Conservation (phyloP, 2,888 invertebrate genomes). For the Cancer borealis region DNA sequence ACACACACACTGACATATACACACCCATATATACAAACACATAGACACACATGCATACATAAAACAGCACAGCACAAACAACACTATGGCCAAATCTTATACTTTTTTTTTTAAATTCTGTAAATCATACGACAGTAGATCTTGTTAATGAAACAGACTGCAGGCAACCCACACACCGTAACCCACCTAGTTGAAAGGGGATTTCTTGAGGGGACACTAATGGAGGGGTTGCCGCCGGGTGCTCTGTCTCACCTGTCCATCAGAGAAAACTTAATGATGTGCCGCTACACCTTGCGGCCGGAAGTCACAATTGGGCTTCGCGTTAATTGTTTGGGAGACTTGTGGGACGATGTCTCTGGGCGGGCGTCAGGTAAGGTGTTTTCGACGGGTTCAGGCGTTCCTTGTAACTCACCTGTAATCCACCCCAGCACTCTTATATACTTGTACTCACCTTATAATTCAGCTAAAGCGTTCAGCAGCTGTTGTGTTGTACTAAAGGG, state of each 20-base stretch:
- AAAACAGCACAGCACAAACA: too few relatives aligned
- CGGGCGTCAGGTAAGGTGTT: neutral
- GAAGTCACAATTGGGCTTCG: constrained; percentile 13
- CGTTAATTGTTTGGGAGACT: neutral
- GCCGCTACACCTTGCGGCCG: constrained; percentile 29
- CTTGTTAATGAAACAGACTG: neutral
- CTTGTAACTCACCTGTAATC: neutral
- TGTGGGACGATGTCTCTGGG: neutral
- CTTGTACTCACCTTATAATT: too few relatives aligned
- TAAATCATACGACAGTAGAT: neutral
- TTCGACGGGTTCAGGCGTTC: neutral
- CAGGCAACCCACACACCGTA: neutral
- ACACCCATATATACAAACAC: too few relatives aligned
- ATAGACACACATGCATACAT: too few relatives aligned
- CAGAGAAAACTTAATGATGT: neutral
- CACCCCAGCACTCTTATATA: neutral
- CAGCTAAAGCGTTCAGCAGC: too few relatives aligned
- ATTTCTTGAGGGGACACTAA: neutral
- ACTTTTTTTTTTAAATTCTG: neutral
- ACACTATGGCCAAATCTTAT: too few relatives aligned
- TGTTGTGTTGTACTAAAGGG: too few relatives aligned
- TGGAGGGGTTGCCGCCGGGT: neutral
- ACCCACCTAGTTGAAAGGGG: neutral
- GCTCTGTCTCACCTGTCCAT: neutral
- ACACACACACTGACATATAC: too few relatives aligned